Conservation (phyloP, 2,113 vertebrate species). For the Dendropsophus ebraccatus region DNA sequence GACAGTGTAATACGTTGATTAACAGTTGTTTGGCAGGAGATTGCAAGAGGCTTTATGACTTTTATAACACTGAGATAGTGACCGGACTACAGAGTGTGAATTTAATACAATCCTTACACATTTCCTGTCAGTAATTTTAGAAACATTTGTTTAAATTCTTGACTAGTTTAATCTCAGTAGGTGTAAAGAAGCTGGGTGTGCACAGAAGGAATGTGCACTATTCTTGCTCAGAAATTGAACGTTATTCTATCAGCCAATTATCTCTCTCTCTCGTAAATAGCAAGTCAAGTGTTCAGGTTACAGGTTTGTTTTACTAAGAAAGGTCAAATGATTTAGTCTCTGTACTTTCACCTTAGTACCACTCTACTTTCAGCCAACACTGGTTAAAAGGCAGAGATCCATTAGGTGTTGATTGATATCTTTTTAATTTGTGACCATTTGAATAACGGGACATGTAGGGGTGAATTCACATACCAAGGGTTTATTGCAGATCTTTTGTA, state of each 20-base stretch:
- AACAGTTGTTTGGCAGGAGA: conserved; percentile 21
- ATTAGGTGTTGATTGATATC: conserved; percentile 59
- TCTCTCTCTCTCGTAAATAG: conserved; percentile 62
- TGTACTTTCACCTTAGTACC: conserved; percentile 55
- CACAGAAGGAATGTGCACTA: conserved; percentile 51
- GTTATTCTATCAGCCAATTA: conserved; percentile 60
- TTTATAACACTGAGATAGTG: neutral
- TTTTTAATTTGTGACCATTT: neutral
- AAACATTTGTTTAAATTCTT: conserved; percentile 39
- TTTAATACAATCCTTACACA: neutral
- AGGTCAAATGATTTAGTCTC: conserved; percentile 61
- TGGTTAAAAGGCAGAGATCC: conserved; percentile 60
- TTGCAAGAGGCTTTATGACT: conserved; percentile 42
- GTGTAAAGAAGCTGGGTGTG: conserved; percentile 42
- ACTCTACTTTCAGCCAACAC: conserved; percentile 55
- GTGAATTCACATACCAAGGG: too few relatives aligned
- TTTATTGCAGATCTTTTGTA: neutral
- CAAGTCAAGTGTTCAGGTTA: conserved; percentile 59
- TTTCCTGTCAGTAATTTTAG: conserved; percentile 22
- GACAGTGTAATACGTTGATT: conserved; percentile 53
- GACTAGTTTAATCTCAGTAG: conserved; percentile 43
- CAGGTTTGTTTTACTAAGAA: conserved; percentile 62
- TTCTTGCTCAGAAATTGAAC: conserved; percentile 35
- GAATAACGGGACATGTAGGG: neutral
- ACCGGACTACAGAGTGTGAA: neutral